Evolutionary conservation across 2,113 vertebrate genomes (phyloP).

Genomic region (Myrmecophaga tridactyla): DNA sequence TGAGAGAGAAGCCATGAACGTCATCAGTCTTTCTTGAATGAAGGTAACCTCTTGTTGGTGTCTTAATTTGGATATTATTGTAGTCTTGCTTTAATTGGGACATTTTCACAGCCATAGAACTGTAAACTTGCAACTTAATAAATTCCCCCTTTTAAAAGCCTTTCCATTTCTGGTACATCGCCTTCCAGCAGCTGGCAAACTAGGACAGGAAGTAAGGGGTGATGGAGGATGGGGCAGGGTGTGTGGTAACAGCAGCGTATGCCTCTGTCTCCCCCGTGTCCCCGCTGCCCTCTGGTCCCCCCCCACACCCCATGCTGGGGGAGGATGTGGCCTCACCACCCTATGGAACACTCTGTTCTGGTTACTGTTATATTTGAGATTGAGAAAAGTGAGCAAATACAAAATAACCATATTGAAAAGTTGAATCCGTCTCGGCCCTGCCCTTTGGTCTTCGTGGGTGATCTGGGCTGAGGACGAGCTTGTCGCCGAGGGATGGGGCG

Average conservation of each 20-base stretch:
- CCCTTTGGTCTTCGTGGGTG: neutral
- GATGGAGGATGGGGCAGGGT: neutral
- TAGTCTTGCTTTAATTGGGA: no score
- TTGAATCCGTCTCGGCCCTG: neutral
- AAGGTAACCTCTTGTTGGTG: no score
- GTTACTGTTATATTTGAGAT: neutral
- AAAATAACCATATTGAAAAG: neutral
- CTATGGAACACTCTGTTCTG: constrained; percentile 25
- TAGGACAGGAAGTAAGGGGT: no score
- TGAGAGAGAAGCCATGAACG: no score
- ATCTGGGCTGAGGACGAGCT: neutral
- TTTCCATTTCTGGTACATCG: no score
- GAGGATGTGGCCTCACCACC: neutral
- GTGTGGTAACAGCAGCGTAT: neutral
- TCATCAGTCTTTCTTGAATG: no score
- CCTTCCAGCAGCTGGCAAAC: no score
- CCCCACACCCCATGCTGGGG: neutral
- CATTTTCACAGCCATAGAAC: no score
- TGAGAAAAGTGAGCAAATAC: neutral
- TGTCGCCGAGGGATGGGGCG: rapidly evolving
- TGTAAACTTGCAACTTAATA: no score
- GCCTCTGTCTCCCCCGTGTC: neutral
- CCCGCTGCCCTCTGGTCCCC: neutral
- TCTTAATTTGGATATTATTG: no score
- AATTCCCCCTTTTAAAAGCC: no score